phyloP scores from a whole-genome alignment of 2,888 invertebrate genomes.

The Eremobia ochroleuca region DNA sequence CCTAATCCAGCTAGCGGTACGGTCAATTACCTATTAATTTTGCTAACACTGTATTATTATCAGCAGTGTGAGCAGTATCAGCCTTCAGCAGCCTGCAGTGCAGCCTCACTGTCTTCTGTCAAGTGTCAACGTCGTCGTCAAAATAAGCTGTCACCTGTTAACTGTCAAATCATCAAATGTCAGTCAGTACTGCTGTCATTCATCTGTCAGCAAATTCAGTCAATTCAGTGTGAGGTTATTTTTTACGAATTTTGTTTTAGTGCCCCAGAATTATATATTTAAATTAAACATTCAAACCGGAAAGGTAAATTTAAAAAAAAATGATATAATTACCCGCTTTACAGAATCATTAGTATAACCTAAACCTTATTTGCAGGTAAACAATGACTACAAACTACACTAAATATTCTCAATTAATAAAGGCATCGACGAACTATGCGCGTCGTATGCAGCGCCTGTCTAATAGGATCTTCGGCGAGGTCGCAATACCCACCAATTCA shows the following conservation, averaged over 20 bases:
- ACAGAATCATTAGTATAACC: conserved; percentile 3
- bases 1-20: neutral
- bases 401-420: conserved; percentile 93
- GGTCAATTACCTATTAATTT: neutral
- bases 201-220: neutral
- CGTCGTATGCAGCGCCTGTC: conserved; percentile 96
- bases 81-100: no score
- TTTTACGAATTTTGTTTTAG: neutral
- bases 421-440: conserved; percentile 95
- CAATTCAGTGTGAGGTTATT: no score
- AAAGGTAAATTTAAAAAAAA: conserved; percentile 1
- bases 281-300: neutral
- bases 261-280: neutral
- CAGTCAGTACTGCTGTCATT: no score
- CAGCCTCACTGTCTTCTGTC: no score
- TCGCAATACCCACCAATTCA: conserved; percentile 93
- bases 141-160: no score
- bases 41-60: neutral
- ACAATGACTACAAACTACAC: conserved; percentile 92
- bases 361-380: conserved; percentile 40
- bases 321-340: neutral
- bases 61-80: no score
- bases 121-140: no score
- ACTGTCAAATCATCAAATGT: no score
- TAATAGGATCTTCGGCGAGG: conserved; percentile 97